phyloP scores from a whole-genome alignment of 2,888 invertebrate species.

The Teleogryllus oceanicus region DNA sequence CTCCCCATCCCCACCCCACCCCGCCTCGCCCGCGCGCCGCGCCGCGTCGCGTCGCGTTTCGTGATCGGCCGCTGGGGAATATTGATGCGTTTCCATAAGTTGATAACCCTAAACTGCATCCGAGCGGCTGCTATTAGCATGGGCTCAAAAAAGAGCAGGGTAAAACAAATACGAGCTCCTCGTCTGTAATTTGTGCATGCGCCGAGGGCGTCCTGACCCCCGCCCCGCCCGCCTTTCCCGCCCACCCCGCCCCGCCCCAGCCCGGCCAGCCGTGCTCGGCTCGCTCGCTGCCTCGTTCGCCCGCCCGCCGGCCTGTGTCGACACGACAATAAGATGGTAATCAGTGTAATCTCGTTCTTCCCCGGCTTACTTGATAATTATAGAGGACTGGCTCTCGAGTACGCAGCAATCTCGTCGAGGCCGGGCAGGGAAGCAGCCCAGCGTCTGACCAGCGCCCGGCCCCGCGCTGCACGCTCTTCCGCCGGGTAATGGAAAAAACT shows the following conservation, averaged over 20 bases:
- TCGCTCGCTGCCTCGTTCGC: not conserved
- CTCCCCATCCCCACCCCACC: no score
- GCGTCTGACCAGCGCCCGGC: not conserved
- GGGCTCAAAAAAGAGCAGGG: not conserved
- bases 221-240: not conserved
- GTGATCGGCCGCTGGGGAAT: conserved; percentile 9
- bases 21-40: no score
- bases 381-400: not conserved
- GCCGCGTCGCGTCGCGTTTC: not conserved
- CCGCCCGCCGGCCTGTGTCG: not conserved
- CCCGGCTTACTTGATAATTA: conserved; percentile 18
- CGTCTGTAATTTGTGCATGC: conserved; percentile 18
- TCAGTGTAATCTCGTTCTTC: conserved; percentile 1
- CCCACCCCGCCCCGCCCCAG: not conserved
- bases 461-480: not conserved
- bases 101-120: conserved; percentile 9
- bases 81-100: conserved; percentile 9
- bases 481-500: not conserved
- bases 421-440: not conserved
- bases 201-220: not conserved
- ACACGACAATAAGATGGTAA: conserved; percentile 18
- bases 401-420: not conserved
- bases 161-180: conserved; percentile 9
- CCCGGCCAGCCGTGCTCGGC: not conserved
- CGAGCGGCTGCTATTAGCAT: conserved; percentile 7